Percentiles rank a stretch among this genome's conserved stretches.
Evolutionary conservation across 2,888 invertebrate species (phyloP).

Genomic region (Philhelius pedissequus): DNA sequence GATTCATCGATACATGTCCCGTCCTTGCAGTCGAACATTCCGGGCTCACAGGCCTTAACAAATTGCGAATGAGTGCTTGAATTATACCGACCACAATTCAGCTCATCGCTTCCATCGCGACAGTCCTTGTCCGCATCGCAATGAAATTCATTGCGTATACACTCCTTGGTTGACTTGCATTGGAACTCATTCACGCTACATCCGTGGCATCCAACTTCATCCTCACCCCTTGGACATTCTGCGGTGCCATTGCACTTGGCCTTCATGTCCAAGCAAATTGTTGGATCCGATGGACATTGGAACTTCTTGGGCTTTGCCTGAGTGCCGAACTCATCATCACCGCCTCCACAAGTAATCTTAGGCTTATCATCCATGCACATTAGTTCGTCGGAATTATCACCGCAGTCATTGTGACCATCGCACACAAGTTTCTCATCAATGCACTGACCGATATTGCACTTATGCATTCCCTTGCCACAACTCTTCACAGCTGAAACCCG

Average conservation of each 20-base stretch:
- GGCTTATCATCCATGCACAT: slow-evolving; percentile 75
- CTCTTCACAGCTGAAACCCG: slow-evolving; percentile 69
- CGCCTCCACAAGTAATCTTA: slow-evolving; percentile 79
- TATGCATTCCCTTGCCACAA: slow-evolving; percentile 74
- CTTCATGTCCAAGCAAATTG: slow-evolving; percentile 73
- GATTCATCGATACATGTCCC: slow-evolving; percentile 84
- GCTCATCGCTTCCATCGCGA: slow-evolving; percentile 86
- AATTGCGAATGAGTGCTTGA: slow-evolving; percentile 67
- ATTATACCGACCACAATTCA: slow-evolving; percentile 78
- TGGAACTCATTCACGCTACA: slow-evolving; percentile 83
- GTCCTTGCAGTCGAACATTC: slow-evolving; percentile 81
- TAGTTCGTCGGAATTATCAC: slow-evolving; percentile 81
- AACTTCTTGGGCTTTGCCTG: slow-evolving; percentile 71
- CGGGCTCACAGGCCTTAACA: slow-evolving; percentile 73
- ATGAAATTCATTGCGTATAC: slow-evolving; percentile 82
- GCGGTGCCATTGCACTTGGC: slow-evolving; percentile 83
- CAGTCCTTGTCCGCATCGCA: slow-evolving; percentile 85
- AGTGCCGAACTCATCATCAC: slow-evolving; percentile 66
- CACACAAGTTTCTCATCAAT: slow-evolving; percentile 81
- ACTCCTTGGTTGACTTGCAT: slow-evolving; percentile 82
- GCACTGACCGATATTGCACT: slow-evolving; percentile 81
- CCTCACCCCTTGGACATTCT: slow-evolving; percentile 87
- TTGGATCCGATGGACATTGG: slow-evolving; percentile 74
- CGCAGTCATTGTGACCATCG: slow-evolving; percentile 82
- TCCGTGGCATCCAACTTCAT: slow-evolving; percentile 82